Evolutionary conservation across 2,113 vertebrate species (phyloP).

Genomic region (Lycaon pictus): DNA sequence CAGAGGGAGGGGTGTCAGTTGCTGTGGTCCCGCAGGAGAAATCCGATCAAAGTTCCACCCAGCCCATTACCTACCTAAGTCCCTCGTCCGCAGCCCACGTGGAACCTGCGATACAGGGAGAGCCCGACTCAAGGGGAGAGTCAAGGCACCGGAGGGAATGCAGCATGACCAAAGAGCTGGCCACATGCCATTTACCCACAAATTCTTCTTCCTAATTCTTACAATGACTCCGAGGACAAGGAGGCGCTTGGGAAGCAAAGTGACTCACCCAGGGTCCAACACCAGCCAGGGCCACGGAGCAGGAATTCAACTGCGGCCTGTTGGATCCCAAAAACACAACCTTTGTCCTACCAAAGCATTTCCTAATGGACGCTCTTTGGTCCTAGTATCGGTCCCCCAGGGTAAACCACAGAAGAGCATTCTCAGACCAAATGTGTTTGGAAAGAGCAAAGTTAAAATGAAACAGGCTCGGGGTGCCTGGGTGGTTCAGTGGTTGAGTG

Average conservation of each 20-base stretch:
- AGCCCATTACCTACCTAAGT: neutral
- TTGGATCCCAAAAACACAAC: neutral
- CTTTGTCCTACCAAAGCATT: neutral
- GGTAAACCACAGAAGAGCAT: neutral
- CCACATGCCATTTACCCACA: fast-evolving
- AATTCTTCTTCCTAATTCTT: neutral
- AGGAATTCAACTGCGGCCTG: neutral
- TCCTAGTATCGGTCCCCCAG: neutral
- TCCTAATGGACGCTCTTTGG: neutral
- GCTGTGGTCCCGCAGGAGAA: neutral
- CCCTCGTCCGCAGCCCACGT: neutral
- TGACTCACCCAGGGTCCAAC: no score
- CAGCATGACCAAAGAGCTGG: neutral
- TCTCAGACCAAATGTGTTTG: neutral
- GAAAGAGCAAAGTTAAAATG: neutral
- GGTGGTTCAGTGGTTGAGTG: no score
- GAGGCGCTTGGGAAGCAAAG: neutral
- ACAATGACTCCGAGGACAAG: neutral
- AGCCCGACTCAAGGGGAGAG: neutral
- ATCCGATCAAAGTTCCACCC: neutral
- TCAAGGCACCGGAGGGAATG: neutral
- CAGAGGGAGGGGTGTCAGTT: neutral
- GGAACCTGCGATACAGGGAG: neutral
- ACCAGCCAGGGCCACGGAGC: neutral
- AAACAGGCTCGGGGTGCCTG: neutral